Conservation (phyloP, 2,797 vertebrate species). For the Fratercula arctica region DNA sequence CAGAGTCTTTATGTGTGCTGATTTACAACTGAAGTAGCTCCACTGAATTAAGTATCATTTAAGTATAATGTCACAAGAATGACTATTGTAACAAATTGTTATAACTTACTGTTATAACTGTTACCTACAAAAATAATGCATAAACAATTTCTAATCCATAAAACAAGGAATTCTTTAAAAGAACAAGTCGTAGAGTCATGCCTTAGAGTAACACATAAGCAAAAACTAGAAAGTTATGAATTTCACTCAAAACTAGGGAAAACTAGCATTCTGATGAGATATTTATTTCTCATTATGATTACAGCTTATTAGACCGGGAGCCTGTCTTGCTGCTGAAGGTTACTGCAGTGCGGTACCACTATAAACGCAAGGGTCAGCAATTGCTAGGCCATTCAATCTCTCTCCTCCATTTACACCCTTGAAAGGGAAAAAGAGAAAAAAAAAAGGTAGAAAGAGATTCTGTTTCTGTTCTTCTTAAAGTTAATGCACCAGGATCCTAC, state of each 20-base stretch:
- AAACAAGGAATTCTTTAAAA: neutral
- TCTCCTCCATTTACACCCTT: slow-evolving; percentile 7
- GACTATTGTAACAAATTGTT: neutral
- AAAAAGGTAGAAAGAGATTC: slow-evolving; percentile 41
- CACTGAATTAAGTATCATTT: neutral
- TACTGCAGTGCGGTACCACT: neutral
- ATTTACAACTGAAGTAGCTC: neutral
- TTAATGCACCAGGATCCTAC: slow-evolving; percentile 29
- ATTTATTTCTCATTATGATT: neutral
- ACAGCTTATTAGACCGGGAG: neutral
- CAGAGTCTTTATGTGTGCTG: neutral
- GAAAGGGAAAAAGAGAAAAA: slow-evolving; percentile 37
- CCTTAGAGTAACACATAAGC: neutral
- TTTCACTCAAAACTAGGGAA: neutral
- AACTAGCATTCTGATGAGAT: neutral
- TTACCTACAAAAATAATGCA: neutral
- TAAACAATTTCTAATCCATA: neutral
- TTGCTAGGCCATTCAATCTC: neutral
- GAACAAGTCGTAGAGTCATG: neutral
- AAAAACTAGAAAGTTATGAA: neutral
- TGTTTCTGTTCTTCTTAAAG: slow-evolving; percentile 56
- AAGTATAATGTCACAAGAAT: neutral
- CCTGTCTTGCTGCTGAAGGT: neutral
- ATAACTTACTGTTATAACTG: neutral
- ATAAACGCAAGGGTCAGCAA: slow-evolving; percentile 21